Conservation (phyloP, 2,113 vertebrate species). For the Okapia johnstoni region DNA sequence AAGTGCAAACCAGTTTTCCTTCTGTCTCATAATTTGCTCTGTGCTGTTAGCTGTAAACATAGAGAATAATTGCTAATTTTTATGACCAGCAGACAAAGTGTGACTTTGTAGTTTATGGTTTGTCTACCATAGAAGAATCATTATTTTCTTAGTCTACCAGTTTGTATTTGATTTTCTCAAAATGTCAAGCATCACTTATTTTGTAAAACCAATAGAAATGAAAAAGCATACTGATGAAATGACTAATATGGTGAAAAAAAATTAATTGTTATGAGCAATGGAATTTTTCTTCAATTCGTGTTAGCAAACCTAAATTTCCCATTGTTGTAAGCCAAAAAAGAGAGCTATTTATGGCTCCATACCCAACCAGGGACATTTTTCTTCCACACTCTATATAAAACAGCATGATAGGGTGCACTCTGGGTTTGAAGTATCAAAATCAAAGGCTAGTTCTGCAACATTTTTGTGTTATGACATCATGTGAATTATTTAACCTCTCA, state of each 20-base stretch:
- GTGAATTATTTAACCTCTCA: background rate
- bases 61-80: conserved; percentile 14
- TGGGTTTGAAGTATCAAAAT: background rate
- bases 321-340: background rate
- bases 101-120: background rate
- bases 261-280: background rate
- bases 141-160: background rate
- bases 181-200: background rate
- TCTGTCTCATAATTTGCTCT: background rate
- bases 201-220: background rate
- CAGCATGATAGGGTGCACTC: background rate
- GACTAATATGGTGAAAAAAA: background rate
- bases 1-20: background rate
- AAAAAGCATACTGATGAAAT: background rate
- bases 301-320: background rate
- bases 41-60: background rate
- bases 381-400: background rate
- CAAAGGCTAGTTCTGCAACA: background rate
- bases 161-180: background rate
- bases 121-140: background rate
- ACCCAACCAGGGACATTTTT: background rate
- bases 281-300: conserved; percentile 17
- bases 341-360: background rate
- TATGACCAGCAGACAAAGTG: conserved; percentile 3
- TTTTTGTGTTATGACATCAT: background rate